Evolutionary conservation across 2,797 vertebrate genomes (phyloP).

Genomic region (Parauchenoglanis ngamensis): DNA sequence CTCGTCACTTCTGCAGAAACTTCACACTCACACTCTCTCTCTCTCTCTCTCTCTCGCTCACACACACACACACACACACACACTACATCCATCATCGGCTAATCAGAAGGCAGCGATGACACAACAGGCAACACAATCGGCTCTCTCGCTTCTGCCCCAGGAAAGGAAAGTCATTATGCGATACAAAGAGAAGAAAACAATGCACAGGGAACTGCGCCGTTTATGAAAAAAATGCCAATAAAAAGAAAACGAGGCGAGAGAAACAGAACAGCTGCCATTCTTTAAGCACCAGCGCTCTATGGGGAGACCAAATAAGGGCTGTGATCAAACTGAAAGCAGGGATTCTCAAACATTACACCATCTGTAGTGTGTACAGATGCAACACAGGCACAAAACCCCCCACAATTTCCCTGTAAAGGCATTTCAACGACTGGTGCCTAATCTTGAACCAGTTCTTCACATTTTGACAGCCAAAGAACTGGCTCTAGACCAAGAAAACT

Average conservation of each 20-base stretch:
- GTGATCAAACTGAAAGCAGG: background rate
- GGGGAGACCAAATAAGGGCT: conserved; percentile 7
- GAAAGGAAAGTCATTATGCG: background rate
- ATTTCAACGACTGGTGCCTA: too few species aligned
- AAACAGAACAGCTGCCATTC: background rate
- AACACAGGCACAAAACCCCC: background rate
- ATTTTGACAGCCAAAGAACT: too few species aligned
- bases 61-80: background rate
- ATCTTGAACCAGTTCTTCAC: too few species aligned
- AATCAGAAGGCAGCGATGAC: conserved; percentile 15
- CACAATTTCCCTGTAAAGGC: background rate
- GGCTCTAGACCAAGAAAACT: too few species aligned
- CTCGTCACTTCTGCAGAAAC: conserved; percentile 5
- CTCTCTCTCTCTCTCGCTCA: too few species aligned
- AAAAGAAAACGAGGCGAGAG: conserved; percentile 46
- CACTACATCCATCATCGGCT: background rate
- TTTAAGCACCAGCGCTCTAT: background rate
- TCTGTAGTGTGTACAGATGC: background rate
- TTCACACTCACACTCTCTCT: background rate
- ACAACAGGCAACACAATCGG: background rate
- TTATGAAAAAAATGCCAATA: conserved; percentile 41
- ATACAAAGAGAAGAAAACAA: conserved; percentile 16
- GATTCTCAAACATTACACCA: background rate
- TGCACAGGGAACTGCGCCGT: background rate
- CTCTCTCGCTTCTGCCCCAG: background rate